Evolutionary conservation across 2,888 invertebrate genomes (phyloP).

Genomic region (Metacarcinus magister): DNA sequence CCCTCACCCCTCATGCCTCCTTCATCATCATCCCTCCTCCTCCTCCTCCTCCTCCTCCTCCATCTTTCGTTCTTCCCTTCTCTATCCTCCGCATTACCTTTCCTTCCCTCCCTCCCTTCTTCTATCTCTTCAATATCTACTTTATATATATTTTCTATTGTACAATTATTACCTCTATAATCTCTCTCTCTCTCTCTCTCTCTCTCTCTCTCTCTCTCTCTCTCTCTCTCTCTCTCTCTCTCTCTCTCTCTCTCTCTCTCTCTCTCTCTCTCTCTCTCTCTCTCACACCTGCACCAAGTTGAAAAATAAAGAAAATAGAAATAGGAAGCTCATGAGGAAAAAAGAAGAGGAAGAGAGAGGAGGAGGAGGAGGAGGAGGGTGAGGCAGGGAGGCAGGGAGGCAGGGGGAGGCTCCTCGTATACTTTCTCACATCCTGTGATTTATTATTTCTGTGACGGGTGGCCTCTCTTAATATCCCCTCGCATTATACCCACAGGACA

Average conservation of each 20-base stretch:
- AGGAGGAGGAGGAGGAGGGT: not conserved
- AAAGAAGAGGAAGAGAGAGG: not conserved
- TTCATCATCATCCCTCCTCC: not conserved
- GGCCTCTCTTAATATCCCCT: not conserved
- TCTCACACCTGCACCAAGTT: not conserved
- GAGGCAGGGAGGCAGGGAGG: not conserved
- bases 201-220: conserved; percentile 64
- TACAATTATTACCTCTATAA: too few relatives aligned
- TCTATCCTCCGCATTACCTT: not conserved
- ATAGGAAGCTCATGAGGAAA: not conserved
- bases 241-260: not conserved
- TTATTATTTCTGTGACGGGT: conserved; percentile 12
- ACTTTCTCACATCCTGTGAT: not conserved
- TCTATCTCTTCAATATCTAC: not conserved
- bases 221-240: conserved; percentile 63
- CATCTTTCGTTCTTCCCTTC: not conserved
- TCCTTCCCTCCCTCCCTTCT: not conserved
- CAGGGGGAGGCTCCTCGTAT: not conserved
- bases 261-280: conserved; percentile 65
- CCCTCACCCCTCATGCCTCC: not conserved
- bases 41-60: not conserved
- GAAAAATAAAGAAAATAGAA: not conserved
- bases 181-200: too few relatives aligned
- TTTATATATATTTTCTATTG: not conserved
- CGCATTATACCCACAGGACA: not conserved